Conservation (phyloP, 1,140 invertebrate genomes). For the Drosophila athabasca region DNA sequence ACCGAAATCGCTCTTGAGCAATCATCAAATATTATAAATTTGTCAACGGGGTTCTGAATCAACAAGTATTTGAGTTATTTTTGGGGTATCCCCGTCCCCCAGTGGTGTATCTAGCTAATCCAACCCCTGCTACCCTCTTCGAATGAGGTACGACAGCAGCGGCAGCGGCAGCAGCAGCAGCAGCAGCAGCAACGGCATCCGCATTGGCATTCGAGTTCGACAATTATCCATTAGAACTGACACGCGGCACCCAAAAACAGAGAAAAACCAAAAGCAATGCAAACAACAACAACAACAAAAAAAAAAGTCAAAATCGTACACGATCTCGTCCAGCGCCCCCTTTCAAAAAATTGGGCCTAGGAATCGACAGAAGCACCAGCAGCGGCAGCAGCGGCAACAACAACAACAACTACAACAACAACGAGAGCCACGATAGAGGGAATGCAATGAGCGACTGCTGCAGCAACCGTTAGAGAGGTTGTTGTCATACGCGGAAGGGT, state of each 20-base stretch:
- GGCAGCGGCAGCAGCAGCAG: slow-evolving; percentile 43
- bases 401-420: neutral
- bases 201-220: slow-evolving; percentile 63
- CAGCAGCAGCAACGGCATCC: neutral
- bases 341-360: slow-evolving; percentile 47
- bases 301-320: slow-evolving; percentile 15
- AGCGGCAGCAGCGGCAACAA: neutral
- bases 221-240: slow-evolving; percentile 80
- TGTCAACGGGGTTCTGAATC: slow-evolving; percentile 4
- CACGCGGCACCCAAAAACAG: slow-evolving; percentile 54
- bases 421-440: neutral
- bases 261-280: slow-evolving; percentile 29
- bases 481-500: slow-evolving; percentile 20
- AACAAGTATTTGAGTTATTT: slow-evolving; percentile 23
- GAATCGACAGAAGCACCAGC: slow-evolving; percentile 11
- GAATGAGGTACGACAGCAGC: slow-evolving; percentile 12
- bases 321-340: slow-evolving; percentile 60
- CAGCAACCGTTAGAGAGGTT: slow-evolving; percentile 25
- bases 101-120: slow-evolving; percentile 22
- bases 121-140: slow-evolving; percentile 33
- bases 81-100: neutral
- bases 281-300: slow-evolving; percentile 3
- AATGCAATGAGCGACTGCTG: neutral
- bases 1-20: too few species aligned
- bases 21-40: too few species aligned